These are phyloP conservation scores for Epizoanthus ramosus DNA, from an alignment of 92 coral and sea anemone genomes.

Conservation along the genomic window DNA sequence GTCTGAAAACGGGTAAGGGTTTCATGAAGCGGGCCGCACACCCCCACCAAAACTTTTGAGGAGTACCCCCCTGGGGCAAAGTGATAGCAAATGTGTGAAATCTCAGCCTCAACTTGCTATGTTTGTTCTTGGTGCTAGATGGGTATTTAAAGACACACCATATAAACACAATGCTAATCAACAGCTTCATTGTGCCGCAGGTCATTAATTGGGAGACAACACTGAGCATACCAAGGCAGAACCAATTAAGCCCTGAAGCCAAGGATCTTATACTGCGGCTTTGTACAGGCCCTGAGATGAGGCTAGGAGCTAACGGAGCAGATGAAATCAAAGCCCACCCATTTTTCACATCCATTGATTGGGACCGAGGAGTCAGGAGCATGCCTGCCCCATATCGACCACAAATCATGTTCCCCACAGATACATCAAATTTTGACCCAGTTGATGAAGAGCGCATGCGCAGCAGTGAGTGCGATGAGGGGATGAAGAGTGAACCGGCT, in stretches of 20 bases:
- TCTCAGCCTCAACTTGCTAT: too few species aligned
- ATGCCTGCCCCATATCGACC: conserved; percentile 85
- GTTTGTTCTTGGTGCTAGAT: too few species aligned
- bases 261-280: conserved; percentile 86
- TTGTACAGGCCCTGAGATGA: conserved; percentile 81
- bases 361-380: conserved; percentile 80
- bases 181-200: conserved; percentile 38
- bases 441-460: conserved; percentile 84
- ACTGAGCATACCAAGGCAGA: conserved; percentile 81
- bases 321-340: conserved; percentile 91
- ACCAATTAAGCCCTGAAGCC: conserved; percentile 76
- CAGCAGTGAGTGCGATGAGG: conserved; percentile 63
- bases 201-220: conserved; percentile 93
- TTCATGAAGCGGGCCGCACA: too few species aligned
- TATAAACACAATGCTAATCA: neutral
- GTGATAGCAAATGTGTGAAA: too few species aligned
- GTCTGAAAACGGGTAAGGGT: too few species aligned
- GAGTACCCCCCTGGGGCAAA: too few species aligned
- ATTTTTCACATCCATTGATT: conserved; percentile 84
- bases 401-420: conserved; percentile 82
- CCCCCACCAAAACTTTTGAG: too few species aligned
- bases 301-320: conserved; percentile 89
- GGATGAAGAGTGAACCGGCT: conserved; percentile 40
- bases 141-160: too few species aligned
- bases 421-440: conserved; percentile 94